phyloP scores from a whole-genome alignment of 2,888 invertebrate species.

The Ennomos fuscantarius region DNA sequence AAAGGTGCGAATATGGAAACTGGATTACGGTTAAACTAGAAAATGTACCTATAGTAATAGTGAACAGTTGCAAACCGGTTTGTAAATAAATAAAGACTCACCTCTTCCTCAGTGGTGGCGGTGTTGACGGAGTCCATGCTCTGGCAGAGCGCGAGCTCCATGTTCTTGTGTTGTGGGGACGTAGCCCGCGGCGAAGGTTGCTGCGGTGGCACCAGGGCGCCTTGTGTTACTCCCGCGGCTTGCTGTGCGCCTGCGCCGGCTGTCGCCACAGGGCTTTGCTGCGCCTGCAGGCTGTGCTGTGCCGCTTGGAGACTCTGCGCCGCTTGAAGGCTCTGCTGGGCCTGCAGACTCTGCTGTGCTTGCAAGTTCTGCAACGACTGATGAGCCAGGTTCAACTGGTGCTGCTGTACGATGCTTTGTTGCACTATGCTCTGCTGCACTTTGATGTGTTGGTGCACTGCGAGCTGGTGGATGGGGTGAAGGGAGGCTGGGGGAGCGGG shows the following conservation, averaged over 20 bases:
- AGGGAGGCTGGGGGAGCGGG: conserved; percentile 79
- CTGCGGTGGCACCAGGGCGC: conserved; percentile 79
- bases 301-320: conserved; percentile 60
- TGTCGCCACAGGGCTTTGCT: conserved; percentile 70
- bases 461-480: conserved; percentile 78
- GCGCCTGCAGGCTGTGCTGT: conserved; percentile 57
- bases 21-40: conserved; percentile 41
- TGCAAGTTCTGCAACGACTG: conserved; percentile 77
- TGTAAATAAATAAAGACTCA: conserved; percentile 73
- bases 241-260: conserved; percentile 72
- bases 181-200: conserved; percentile 73
- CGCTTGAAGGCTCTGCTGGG: conserved; percentile 62
- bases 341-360: conserved; percentile 66
- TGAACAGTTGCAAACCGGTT: background rate
- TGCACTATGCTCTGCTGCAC: conserved; percentile 81
- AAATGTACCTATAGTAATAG: conserved; percentile 13
- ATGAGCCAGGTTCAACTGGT: conserved; percentile 78
- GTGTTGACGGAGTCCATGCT: conserved; percentile 99
- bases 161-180: conserved; percentile 79
- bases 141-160: conserved; percentile 93
- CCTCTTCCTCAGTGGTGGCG: conserved; percentile 98
- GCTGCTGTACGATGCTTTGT: conserved; percentile 81
- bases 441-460: conserved; percentile 80
- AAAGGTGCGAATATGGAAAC: conserved; percentile 36
- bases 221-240: conserved; percentile 69